Conservation (phyloP, 1,140 invertebrate genomes). For the Drosophila gunungcola region DNA sequence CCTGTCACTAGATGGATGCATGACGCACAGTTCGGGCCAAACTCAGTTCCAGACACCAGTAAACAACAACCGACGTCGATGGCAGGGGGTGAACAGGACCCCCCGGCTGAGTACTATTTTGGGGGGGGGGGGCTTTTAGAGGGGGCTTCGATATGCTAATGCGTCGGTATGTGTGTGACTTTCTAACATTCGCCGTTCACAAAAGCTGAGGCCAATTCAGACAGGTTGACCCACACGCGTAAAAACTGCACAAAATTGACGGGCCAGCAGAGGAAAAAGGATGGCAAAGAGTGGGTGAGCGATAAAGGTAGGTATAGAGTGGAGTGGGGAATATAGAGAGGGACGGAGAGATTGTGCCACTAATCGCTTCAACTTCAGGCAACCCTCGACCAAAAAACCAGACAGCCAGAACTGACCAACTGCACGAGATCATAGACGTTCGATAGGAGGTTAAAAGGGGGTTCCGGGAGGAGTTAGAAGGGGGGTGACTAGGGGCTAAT, state of each 20-base stretch:
- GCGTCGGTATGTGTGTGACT: slow-evolving; percentile 42
- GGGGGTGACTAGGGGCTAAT: slow-evolving; percentile 19
- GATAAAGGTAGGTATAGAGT: slow-evolving; percentile 24
- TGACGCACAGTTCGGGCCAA: slow-evolving; percentile 70
- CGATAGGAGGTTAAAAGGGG: slow-evolving; percentile 60
- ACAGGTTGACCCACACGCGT: slow-evolving; percentile 81
- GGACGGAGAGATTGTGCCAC: slow-evolving; percentile 35
- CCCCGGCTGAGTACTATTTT: slow-evolving; percentile 16
- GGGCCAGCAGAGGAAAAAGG: slow-evolving; percentile 22
- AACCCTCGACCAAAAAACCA: slow-evolving; percentile 38
- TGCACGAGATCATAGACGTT: slow-evolving; percentile 83
- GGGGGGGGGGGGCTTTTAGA: background rate
- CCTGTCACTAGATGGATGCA: slow-evolving; percentile 67
- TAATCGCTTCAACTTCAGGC: slow-evolving; percentile 73
- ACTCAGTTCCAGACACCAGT: slow-evolving; percentile 52
- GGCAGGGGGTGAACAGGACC: slow-evolving; percentile 17
- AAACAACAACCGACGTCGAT: slow-evolving; percentile 26
- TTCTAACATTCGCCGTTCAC: slow-evolving; percentile 57
- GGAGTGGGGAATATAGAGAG: slow-evolving; percentile 41
- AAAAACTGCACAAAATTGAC: slow-evolving; percentile 80
- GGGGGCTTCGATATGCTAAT: slow-evolving; percentile 60
- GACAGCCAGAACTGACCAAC: slow-evolving; percentile 71
- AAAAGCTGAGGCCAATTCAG: slow-evolving; percentile 57
- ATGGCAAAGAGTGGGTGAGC: slow-evolving; percentile 18
- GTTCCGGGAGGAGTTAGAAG: background rate